Base-by-base conservation (phyloP, 2,113 vertebrate species). In the Cheilinus undulatus region DNA sequence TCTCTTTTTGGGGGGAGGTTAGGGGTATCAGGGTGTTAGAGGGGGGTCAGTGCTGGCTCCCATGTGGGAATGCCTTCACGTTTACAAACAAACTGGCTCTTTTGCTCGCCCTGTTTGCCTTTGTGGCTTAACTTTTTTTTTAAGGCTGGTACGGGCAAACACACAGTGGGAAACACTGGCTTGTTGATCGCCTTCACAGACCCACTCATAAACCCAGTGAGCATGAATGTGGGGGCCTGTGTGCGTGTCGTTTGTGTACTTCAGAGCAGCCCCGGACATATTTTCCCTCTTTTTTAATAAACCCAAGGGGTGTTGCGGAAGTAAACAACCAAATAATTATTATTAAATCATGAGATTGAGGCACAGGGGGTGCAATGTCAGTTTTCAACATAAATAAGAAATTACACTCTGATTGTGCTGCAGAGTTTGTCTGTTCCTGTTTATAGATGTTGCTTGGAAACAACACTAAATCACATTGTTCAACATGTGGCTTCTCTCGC, bases 71-170 rank as follows among this genome's bases (percentile, higher is more conserved):
- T 91, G 69, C 74, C 83, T 89, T 88, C 78, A 81, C 69, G 66
- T 86, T 88, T 70, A 85, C 84, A 87, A 90, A 90, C 87, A 90
- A 73, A 86, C 83, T 32, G 56, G 75, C 83, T 80, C 73, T 77
- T 81, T 90, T 14, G 60, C 73, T 76, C 28, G 30, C 62, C 84
- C 68, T 88, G 82, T 89, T 89, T 90, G 82, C 72, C 82, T 73
- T 83, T 76, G 83, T 80, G 86, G 81, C 58, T 88, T 87, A 45
- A 12, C 23, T 32, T 65, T 63, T 85, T 68, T 81, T 78, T 43
- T 30, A 14, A 69, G 69, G 69, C 49, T 62, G 30, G 40, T 56
- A 53, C 43, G 42, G 53, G 80, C 85, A 86, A 87, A 85, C 86
- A 86, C 74, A 62, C 85, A 27, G 75, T 49, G 23, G 63, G 79